These are phyloP conservation scores for Boleophthalmus pectinirostris DNA, from an alignment of 2,113 vertebrate genomes.

Conservation along the genomic window DNA sequence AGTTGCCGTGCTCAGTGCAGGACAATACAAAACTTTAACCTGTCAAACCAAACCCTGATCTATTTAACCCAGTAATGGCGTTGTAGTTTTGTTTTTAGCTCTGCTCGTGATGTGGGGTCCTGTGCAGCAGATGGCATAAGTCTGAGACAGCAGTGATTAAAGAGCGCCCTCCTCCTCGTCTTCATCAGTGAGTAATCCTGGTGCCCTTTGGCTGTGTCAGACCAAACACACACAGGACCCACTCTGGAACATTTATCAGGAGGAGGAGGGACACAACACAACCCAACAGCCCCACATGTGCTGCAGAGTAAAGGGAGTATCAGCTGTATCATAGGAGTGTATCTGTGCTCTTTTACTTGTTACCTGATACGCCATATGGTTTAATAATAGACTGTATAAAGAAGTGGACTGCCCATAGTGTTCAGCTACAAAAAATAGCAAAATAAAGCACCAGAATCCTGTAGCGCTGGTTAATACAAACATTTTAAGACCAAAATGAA, in stretches of 20 bases:
- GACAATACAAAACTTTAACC: neutral
- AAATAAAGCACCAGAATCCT: too few relatives aligned
- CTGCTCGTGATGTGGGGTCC: neutral
- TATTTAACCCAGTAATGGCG: neutral
- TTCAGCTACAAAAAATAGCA: too few relatives aligned
- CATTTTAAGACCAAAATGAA: too few relatives aligned
- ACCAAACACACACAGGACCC: slow-evolving; percentile 59
- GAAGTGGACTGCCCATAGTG: too few relatives aligned
- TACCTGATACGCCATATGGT: neutral
- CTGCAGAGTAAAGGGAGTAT: neutral
- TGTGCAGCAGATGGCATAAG: slow-evolving; percentile 7
- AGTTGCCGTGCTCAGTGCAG: neutral
- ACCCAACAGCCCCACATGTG: neutral
- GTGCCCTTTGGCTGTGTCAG: slow-evolving; percentile 66
- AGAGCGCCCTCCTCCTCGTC: slow-evolving; percentile 33
- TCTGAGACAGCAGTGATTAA: slow-evolving; percentile 54
- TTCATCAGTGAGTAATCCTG: slow-evolving; percentile 61
- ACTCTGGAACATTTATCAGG: slow-evolving; percentile 50
- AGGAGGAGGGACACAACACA: neutral
- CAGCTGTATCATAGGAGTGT: neutral
- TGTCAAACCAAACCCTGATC: too few relatives aligned
- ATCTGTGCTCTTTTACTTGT: neutral
- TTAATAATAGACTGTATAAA: too few relatives aligned
- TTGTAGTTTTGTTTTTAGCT: neutral
- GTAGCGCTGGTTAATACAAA: too few relatives aligned